A percentile compares a stretch with the other conserved stretches of the same genome.
Conservation (phyloP, 2,888 invertebrate species). For the Ferdinandea cuprea region DNA sequence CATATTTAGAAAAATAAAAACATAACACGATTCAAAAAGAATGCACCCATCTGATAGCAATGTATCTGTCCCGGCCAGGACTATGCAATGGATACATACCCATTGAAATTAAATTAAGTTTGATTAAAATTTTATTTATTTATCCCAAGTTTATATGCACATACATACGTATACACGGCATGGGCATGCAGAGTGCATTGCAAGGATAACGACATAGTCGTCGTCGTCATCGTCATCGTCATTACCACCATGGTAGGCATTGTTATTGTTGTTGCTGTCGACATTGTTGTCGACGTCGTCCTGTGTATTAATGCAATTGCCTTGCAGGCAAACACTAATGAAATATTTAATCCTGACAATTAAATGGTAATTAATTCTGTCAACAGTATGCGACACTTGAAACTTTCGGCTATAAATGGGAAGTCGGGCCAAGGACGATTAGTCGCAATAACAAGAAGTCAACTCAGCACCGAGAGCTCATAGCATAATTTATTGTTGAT, state of each 20-base stretch:
- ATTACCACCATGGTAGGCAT: too few species aligned
- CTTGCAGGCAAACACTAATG: slow-evolving; percentile 41
- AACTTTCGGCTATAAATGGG: slow-evolving; percentile 9
- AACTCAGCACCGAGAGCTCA: neutral
- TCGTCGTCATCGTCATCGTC: neutral
- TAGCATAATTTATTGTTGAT: slow-evolving; percentile 11
- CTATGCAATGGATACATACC: neutral
- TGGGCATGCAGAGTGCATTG: neutral
- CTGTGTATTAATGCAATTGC: slow-evolving; percentile 25
- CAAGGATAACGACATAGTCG: neutral
- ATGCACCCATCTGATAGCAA: too few species aligned
- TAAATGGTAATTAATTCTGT: slow-evolving; percentile 65
- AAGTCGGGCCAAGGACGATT: slow-evolving; percentile 26
- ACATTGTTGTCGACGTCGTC: slow-evolving; percentile 11
- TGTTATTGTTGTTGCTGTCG: neutral
- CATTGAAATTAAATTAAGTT: slow-evolving; percentile 30
- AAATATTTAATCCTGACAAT: slow-evolving; percentile 67
- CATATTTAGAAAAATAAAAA: too few species aligned
- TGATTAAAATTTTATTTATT: slow-evolving; percentile 40
- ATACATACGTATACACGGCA: neutral
- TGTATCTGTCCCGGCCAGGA: neutral
- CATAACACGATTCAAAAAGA: neutral
- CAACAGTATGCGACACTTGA: slow-evolving; percentile 38
- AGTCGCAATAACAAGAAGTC: slow-evolving; percentile 7
- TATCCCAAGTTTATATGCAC: neutral